Conservation (phyloP, 2,113 vertebrate species). For the Oplegnathus fasciatus region DNA sequence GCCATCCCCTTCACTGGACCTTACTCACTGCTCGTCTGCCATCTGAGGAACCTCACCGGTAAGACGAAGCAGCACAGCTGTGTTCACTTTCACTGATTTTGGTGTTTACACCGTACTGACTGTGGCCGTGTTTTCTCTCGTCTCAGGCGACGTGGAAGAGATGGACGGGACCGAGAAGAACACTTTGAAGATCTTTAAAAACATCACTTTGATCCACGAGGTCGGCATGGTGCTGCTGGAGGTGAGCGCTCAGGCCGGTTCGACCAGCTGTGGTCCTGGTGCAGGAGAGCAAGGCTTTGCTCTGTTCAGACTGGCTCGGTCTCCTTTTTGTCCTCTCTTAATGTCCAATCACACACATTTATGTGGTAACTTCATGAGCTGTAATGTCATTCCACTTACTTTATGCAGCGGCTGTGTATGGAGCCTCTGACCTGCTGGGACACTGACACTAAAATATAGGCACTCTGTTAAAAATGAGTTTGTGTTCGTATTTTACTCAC, state of each 20-base stretch:
- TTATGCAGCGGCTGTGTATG: too few species aligned
- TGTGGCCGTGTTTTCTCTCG: not conserved
- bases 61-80: not conserved
- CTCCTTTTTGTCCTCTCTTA: not conserved
- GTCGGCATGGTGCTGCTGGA: conserved; percentile 93
- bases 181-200: conserved; percentile 94
- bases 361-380: not conserved
- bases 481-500: too few species aligned
- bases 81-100: not conserved
- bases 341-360: not conserved
- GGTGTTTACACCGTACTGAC: not conserved
- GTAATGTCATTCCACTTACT: too few species aligned
- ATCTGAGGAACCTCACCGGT: conserved; percentile 94
- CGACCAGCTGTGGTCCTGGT: not conserved
- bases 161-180: conserved; percentile 93
- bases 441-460: too few species aligned
- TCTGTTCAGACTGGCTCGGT: not conserved
- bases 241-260: conserved; percentile 80
- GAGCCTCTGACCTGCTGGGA: too few species aligned
- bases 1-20: conserved; percentile 95
- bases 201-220: conserved; percentile 93
- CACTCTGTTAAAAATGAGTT: too few species aligned
- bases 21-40: conserved; percentile 91
- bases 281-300: not conserved
- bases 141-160: conserved; percentile 95